phyloP scores from a whole-genome alignment of 2,113 vertebrate species.

The Trichomycterus rosablanca region DNA sequence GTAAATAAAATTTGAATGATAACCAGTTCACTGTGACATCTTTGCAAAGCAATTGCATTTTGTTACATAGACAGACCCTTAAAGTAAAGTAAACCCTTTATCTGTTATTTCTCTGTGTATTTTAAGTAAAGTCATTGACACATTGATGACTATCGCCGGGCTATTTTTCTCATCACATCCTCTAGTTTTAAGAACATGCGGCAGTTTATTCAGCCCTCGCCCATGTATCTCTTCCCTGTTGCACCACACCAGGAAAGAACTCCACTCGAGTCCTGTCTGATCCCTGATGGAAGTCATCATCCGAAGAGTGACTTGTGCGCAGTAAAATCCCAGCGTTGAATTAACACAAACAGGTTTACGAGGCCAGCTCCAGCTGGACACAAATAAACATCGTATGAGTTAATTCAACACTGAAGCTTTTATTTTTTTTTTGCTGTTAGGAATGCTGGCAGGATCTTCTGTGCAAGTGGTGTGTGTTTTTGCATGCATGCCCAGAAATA shows the following conservation, averaged over 20 bases:
- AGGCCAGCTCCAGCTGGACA: slow-evolving; percentile 23
- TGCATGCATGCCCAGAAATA: not conserved
- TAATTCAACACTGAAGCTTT: slow-evolving; percentile 9
- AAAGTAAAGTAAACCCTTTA: no score
- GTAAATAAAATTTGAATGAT: no score
- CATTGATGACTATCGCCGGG: no score
- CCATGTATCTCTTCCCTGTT: no score
- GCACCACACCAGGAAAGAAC: not conserved
- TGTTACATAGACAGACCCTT: no score
- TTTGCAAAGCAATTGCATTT: no score
- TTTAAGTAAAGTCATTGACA: no score
- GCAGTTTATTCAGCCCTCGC: not conserved
- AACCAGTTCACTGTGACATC: no score
- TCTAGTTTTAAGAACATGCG: not conserved
- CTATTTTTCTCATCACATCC: no score
- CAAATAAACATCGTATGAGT: slow-evolving; percentile 23
- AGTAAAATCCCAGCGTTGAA: slow-evolving; percentile 1
- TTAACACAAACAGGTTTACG: slow-evolving; percentile 21
- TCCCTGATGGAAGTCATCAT: slow-evolving; percentile 16
- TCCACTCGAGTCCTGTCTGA: not conserved
- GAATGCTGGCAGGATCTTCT: slow-evolving; percentile 4
- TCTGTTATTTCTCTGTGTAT: no score
- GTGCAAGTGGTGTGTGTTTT: slow-evolving; percentile 1
- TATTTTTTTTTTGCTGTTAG: not conserved
- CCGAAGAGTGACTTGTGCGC: not conserved